Evolutionary conservation across 2,888 invertebrate genomes (phyloP).

Genomic region (Pseudococcus longispinus): DNA sequence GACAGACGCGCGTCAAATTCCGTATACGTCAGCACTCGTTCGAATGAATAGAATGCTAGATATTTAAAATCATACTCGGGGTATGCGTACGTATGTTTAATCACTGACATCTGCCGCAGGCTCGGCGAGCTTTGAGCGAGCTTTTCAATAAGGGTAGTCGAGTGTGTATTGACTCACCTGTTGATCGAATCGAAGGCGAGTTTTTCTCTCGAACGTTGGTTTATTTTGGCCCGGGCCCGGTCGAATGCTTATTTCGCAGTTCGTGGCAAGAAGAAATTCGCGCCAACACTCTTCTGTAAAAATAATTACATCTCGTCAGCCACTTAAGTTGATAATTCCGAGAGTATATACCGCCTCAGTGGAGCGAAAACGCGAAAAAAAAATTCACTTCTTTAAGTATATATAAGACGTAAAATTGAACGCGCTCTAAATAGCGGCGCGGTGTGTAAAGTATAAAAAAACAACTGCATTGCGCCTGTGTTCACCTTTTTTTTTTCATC

Average conservation of each 20-base stretch:
- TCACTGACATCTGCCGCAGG: neutral
- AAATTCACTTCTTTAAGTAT: neutral
- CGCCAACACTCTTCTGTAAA: neutral
- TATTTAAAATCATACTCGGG: neutral
- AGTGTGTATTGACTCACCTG: slow-evolving; percentile 37
- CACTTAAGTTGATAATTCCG: neutral
- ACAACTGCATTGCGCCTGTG: neutral
- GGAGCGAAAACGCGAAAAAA: neutral
- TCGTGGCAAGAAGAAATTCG: neutral
- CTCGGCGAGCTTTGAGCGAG: neutral
- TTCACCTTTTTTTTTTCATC: neutral
- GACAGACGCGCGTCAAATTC: neutral
- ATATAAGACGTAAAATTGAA: neutral
- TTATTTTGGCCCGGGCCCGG: neutral
- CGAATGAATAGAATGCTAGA: neutral
- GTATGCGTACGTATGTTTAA: neutral
- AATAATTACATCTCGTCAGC: slow-evolving; percentile 5
- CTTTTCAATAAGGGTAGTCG: neutral
- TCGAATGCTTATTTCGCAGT: slow-evolving; percentile 1
- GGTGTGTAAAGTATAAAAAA: neutral
- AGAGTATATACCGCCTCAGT: neutral
- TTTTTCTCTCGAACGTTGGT: neutral
- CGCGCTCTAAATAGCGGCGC: neutral
- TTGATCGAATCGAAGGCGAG: neutral
- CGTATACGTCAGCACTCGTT: neutral